Percentiles rank a stretch among this genome's conserved stretches.
phyloP scores from a whole-genome alignment of 2,797 vertebrate species.

The Coilia nasus region DNA sequence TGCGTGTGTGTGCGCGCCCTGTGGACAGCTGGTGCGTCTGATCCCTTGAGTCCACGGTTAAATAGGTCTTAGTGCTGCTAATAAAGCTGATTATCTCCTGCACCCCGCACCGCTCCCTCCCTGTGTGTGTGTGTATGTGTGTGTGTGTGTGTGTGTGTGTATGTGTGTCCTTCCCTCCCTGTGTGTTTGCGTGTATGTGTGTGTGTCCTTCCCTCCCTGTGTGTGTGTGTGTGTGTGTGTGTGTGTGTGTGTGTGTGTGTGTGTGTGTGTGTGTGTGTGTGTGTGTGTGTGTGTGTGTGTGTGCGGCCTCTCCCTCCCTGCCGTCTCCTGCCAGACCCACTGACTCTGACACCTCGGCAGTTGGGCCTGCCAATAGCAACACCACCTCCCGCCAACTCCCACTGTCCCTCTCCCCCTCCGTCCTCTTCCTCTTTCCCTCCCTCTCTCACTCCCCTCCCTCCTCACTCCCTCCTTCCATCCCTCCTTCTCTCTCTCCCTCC shows the following conservation, averaged over 20 bases:
- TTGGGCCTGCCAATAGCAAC: conserved; percentile 67
- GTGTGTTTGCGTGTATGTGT: no score
- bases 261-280: no score
- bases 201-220: no score
- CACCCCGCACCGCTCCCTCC: neutral
- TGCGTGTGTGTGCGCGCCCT: conserved; percentile 62
- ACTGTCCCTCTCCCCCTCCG: neutral
- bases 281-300: no score
- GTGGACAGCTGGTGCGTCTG: conserved; percentile 94
- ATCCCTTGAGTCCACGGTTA: conserved; percentile 90
- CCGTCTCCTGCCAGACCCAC: conserved; percentile 82
- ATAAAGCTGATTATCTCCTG: conserved; percentile 92
- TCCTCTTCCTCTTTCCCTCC: neutral
- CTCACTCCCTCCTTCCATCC: neutral
- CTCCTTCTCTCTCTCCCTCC: neutral
- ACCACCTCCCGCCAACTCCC: neutral
- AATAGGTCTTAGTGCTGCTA: conserved; percentile 93
- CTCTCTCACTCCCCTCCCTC: neutral
- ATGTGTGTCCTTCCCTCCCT: no score
- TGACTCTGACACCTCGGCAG: conserved; percentile 84
- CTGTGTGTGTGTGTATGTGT: no score
- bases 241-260: no score
- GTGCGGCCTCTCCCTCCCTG: neutral
- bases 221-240: no score
- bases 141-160: no score